phyloP scores from a whole-genome alignment of 2,797 vertebrate genomes.

The Pyrocephalus nanus region DNA sequence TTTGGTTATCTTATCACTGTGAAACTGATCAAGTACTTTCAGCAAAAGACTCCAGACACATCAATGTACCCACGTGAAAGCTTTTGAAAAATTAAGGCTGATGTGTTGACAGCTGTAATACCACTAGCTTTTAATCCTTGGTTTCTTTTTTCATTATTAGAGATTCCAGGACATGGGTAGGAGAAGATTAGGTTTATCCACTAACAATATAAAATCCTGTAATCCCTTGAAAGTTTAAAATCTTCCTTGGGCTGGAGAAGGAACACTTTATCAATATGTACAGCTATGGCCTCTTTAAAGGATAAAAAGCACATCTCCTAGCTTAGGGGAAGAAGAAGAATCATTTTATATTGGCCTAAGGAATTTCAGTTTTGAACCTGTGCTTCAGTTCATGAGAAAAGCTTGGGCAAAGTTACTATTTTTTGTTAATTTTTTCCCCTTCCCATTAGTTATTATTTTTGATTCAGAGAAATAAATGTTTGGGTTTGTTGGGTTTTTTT shows the following conservation, averaged over 20 bases:
- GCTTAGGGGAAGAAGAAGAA: not conserved
- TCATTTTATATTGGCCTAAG: not conserved
- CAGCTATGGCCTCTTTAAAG: conserved; percentile 51
- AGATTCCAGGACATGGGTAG: conserved; percentile 56
- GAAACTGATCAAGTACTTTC: conserved; percentile 40
- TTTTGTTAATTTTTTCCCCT: not conserved
- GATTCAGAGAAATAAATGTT: not conserved
- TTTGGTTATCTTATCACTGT: conserved; percentile 39
- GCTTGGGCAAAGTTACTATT: not conserved
- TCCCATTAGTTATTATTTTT: not conserved
- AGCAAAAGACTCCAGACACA: conserved; percentile 11
- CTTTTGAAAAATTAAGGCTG: conserved; percentile 64
- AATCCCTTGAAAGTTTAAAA: conserved; percentile 70
- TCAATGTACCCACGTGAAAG: conserved; percentile 40
- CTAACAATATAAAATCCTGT: conserved; percentile 69
- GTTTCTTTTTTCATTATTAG: conserved; percentile 64
- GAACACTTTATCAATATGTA: conserved; percentile 60
- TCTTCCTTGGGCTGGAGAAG: conserved; percentile 51
- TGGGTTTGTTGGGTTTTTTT: accelerated
- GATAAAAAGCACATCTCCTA: conserved; percentile 30
- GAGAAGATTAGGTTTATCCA: conserved; percentile 67
- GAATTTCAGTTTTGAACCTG: not conserved
- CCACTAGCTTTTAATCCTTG: conserved; percentile 61
- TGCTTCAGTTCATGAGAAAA: not conserved
- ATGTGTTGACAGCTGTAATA: conserved; percentile 62